phyloP scores from a whole-genome alignment of 2,888 invertebrate species.

The Leucophora obtusa region DNA sequence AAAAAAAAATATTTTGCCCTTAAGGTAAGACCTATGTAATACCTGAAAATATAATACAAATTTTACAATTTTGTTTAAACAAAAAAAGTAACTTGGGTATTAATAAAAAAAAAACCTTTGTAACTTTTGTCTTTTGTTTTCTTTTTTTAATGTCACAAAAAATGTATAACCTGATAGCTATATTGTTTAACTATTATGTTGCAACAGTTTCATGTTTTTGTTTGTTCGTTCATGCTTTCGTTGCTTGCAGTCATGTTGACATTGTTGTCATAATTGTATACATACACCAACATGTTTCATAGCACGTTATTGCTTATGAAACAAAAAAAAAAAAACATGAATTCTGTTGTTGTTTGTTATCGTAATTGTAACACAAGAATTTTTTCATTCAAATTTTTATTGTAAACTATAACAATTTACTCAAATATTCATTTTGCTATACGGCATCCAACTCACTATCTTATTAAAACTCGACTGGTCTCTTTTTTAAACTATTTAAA shows the following conservation, averaged over 20 bases:
- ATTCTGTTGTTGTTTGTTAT: not conserved
- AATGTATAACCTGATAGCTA: not conserved
- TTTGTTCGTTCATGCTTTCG: slow-evolving; percentile 11
- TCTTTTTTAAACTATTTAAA: too few species aligned
- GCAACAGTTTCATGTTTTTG: not conserved
- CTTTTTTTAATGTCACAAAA: not conserved
- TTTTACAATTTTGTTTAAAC: too few species aligned
- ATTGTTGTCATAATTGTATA: slow-evolving; percentile 39
- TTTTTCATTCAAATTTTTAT: not conserved
- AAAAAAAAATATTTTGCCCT: too few species aligned
- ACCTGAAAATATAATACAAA: too few species aligned
- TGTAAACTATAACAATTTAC: not conserved
- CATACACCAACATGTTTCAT: slow-evolving; percentile 3
- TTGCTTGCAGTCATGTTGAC: slow-evolving; percentile 34
- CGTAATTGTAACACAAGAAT: not conserved
- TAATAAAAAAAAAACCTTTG: too few species aligned
- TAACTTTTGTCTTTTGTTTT: not conserved
- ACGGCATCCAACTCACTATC: too few species aligned
- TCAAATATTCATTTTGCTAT: too few species aligned
- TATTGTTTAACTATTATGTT: not conserved
- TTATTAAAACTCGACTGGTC: too few species aligned
- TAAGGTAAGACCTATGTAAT: too few species aligned
- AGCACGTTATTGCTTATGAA: not conserved
- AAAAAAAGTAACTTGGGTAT: too few species aligned
- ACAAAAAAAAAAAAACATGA: not conserved